These are phyloP conservation scores for Trinectes maculatus DNA, from an alignment of 2,113 vertebrate species.

Conservation along the genomic window DNA sequence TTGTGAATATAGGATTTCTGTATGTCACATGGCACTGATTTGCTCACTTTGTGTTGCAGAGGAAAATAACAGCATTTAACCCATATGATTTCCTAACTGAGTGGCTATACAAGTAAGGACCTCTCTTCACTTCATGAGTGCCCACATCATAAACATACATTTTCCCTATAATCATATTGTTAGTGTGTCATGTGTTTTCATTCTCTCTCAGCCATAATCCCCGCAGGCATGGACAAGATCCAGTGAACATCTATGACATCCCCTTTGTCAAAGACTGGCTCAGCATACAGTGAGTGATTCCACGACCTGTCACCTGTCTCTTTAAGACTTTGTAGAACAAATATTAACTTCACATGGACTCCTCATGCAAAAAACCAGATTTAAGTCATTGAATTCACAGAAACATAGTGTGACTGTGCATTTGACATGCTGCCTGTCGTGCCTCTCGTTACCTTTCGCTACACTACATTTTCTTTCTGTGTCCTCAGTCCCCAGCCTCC, in stretches of 20 bases:
- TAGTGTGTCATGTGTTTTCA: not conserved
- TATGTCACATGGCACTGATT: not conserved
- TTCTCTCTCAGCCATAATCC: slow-evolving; percentile 84
- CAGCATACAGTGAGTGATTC: slow-evolving; percentile 85
- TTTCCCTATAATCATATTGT: not conserved
- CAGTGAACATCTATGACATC: slow-evolving; percentile 86
- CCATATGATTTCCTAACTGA: slow-evolving; percentile 90
- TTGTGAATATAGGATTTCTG: not conserved
- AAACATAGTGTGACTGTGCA: not conserved
- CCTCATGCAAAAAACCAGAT: not conserved
- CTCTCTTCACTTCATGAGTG: slow-evolving; percentile 1
- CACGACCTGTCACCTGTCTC: not conserved
- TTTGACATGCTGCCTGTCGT: not conserved
- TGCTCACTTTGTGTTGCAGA: slow-evolving; percentile 78
- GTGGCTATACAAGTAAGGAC: slow-evolving; percentile 95
- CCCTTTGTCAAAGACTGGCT: slow-evolving; percentile 90
- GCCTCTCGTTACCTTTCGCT: not conserved
- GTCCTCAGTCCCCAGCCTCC: slow-evolving; percentile 86
- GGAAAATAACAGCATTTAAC: slow-evolving; percentile 86
- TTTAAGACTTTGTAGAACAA: no score
- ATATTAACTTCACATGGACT: no score
- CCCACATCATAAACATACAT: not conserved
- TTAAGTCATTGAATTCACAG: not conserved
- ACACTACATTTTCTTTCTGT: not conserved
- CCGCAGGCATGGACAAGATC: slow-evolving; percentile 76